Evolutionary conservation across 1,140 invertebrate species (phyloP), one percentile per base, ranked within the genome.

Genomic region (Megalopta genalis): DNA sequence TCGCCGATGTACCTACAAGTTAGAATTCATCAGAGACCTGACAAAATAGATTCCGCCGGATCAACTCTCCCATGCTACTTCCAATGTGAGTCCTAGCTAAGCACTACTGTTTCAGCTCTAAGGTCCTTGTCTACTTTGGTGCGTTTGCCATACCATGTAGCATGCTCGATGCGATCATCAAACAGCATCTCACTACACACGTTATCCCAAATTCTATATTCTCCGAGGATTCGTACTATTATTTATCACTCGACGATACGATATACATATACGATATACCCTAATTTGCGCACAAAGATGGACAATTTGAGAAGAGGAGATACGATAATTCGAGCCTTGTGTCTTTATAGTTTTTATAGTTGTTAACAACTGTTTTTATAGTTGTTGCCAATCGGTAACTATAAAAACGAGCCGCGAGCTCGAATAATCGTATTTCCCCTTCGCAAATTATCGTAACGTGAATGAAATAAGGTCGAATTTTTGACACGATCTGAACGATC

Each of bases 1-100:
- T 93, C 92, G 21, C 91, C 91, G 60, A 91, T 76, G 60, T 92
- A 93, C 82, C 92, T 93, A 83, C 18, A 75, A 82, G 64, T 80
- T 42, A 62, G 7, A n/a, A 42, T 74, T 62, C 32, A 39, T 87
- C n/a, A 87, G 66, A 70, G 69, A 0, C 23, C 2, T 2, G 42
- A 21, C 39, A 27, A 12, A 37, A 63, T 1, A 1, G 0, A 57
- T 12, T 32, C 16, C 42, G 42, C 10, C n/a, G 23, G 21, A 23
- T 37, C n/a, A 12, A 77, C 52, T 69, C 60, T 73, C 64, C 75
- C 86, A 88, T 88, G 86, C 87, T 65, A 80, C 0, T 81, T 62
- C 32, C 71, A 81, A 64, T 52, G 76, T 73, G 62, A 86, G 21
- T 84, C 81, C 74, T 85, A 86, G 21, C 80, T 83, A 88, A 87